Evolutionary conservation across 2,113 vertebrate species (phyloP), one percentile per base, ranked within the genome.

Genomic region (Brienomyrus brachyistius): DNA sequence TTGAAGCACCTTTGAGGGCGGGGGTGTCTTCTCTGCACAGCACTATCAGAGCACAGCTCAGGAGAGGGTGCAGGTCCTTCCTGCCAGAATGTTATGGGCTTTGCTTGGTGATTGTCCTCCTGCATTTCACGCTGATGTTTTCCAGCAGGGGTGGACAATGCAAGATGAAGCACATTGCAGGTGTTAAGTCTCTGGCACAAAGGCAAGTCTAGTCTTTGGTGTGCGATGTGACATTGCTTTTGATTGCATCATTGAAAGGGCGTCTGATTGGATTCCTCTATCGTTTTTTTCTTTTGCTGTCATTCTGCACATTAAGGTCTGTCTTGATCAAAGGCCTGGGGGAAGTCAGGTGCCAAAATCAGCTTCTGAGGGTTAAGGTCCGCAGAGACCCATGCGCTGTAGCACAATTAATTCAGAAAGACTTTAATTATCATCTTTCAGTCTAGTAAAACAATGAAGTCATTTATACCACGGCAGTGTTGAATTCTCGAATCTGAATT

Each of bases 391-490:
- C 83, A 50, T 48, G 51, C 83, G 1, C 27, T 86, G 17, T 51
- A 86, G 50, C 21, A 86, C 50, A 50, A 86, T 86, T 86, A 21
- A 86, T 86, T 86, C 23, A 50, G 83, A 48, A 86, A 51, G 83
- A 86, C 40, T 45, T 48, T 86, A 86, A 86, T 86, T 50, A 86
- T 86, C 47, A 86, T 47, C 82, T 51, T 86, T 86, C 83, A 50
- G 23, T 86, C 23, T 23, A n/a, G 17, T 86, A 86, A 51, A 86
- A 86, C n/a, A 86, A 86, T 86, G n/a, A 11, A 27, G 21, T 19
- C 83, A 86, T 50, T n/a, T 80, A 80, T 31, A 31, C 62, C 62
- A 31, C 10, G 4, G n/a, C 62, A 70, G 62, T 31, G 62, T 70
- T 70, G 62, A 70, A 70, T 70, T 31, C n/a, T 70, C 10, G 27